Evolutionary conservation across 2,888 invertebrate genomes (phyloP).

Genomic region (Diadegma fenestrale): DNA sequence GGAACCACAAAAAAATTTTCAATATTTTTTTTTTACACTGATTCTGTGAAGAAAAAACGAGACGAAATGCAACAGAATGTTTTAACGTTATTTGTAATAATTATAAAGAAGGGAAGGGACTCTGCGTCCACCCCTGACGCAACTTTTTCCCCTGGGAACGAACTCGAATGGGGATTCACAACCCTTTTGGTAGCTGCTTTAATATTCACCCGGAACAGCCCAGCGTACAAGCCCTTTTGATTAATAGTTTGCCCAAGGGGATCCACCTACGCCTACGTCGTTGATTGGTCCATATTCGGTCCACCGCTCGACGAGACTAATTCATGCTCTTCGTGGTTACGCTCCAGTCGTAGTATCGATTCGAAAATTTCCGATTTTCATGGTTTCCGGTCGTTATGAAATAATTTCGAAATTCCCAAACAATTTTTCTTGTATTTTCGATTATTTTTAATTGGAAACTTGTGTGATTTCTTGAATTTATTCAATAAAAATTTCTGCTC

Average conservation of each 20-base stretch:
- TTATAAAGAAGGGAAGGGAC: constrained; percentile 9
- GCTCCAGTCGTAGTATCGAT: constrained; percentile 15
- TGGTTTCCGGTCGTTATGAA: neutral
- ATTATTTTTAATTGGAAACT: neutral
- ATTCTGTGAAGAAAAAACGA: neutral
- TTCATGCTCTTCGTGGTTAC: constrained; percentile 26
- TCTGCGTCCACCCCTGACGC: neutral
- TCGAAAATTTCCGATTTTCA: neutral
- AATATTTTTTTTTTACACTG: too few species aligned
- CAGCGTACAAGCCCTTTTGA: constrained; percentile 76
- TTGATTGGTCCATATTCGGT: constrained; percentile 28
- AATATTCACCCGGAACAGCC: constrained; percentile 78
- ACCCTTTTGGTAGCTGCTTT: constrained; percentile 77
- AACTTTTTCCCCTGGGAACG: constrained; percentile 14
- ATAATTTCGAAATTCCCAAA: neutral
- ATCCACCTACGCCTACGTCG: constrained; percentile 41
- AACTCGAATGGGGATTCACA: constrained; percentile 67
- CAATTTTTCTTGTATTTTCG: neutral
- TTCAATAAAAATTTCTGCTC: neutral
- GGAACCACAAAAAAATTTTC: neutral
- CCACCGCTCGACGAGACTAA: constrained; percentile 33
- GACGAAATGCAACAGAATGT: neutral
- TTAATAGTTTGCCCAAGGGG: constrained; percentile 74
- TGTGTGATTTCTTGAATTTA: neutral
- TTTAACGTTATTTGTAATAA: constrained; percentile 37